A percentile compares a stretch with the other conserved stretches of the same genome.
These are phyloP conservation scores for Apis laboriosa DNA, from an alignment of 1,140 invertebrate genomes.

Conservation along the genomic window DNA sequence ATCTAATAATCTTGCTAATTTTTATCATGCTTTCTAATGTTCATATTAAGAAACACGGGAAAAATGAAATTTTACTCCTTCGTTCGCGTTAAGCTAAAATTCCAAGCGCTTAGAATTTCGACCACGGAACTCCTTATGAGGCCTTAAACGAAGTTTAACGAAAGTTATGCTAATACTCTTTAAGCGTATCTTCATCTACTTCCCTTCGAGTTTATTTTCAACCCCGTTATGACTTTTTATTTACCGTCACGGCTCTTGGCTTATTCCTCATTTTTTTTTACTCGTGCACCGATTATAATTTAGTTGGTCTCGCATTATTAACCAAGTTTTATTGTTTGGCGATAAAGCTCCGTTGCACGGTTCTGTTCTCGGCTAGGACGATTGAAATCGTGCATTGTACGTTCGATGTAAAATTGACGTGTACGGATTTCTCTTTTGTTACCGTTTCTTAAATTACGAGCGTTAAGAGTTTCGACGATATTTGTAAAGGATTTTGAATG, in stretches of 20 bases:
- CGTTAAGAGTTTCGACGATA: too few species aligned
- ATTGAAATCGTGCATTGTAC: too few species aligned
- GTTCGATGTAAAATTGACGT: too few species aligned
- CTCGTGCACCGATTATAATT: background rate
- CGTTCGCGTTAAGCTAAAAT: too few species aligned
- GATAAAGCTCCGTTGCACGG: background rate
- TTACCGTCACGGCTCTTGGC: background rate
- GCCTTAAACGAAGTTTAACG: background rate
- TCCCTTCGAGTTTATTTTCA: background rate
- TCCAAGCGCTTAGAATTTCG: background rate
- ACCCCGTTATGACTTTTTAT: background rate
- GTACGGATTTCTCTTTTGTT: too few species aligned
- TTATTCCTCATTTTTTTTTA: background rate
- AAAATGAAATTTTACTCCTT: too few species aligned
- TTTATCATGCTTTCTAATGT: too few species aligned
- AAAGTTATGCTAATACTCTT: background rate
- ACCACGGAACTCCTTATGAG: background rate
- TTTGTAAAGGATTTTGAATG: too few species aligned
- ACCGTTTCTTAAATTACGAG: too few species aligned
- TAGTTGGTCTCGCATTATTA: background rate
- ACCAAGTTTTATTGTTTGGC: background rate
- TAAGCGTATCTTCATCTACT: background rate
- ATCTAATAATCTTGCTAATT: too few species aligned
- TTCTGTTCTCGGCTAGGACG: too few species aligned
- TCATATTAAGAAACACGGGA: too few species aligned